phyloP scores from a whole-genome alignment of 2,797 vertebrate species.

The Botia almorhae region DNA sequence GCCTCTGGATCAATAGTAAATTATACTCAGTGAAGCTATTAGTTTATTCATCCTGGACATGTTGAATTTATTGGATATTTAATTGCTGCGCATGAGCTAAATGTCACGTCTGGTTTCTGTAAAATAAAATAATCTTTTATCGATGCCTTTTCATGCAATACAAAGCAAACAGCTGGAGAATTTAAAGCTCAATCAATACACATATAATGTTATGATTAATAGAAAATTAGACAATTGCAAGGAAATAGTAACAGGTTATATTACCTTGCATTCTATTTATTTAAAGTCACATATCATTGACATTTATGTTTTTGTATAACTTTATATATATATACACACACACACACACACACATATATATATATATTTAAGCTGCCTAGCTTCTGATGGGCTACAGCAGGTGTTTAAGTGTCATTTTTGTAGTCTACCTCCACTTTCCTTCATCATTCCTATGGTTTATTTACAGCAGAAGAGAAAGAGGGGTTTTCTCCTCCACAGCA shows the following conservation, averaged over 20 bases:
- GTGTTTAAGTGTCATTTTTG: conserved; percentile 37
- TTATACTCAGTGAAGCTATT: conserved; percentile 54
- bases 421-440: conserved; percentile 11
- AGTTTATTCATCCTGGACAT: conserved; percentile 50
- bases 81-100: conserved; percentile 54
- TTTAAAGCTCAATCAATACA: conserved; percentile 39
- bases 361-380: background rate
- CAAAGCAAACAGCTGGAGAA: conserved; percentile 45
- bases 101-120: conserved; percentile 57
- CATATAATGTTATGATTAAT: background rate
- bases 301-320: background rate
- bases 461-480: conserved; percentile 46
- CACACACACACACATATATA: too few relatives aligned
- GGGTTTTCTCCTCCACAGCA: conserved; percentile 44
- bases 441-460: conserved; percentile 42
- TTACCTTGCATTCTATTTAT: too few relatives aligned
- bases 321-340: background rate
- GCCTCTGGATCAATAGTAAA: conserved; percentile 53
- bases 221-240: background rate
- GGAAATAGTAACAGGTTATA: background rate
- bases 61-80: conserved; percentile 54
- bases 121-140: conserved; percentile 56
- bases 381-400: background rate
- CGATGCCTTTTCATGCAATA: conserved; percentile 43
- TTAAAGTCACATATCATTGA: too few relatives aligned